These are phyloP conservation scores for Murina feae DNA, from an alignment of 2,113 vertebrate genomes.

Conservation along the genomic window DNA sequence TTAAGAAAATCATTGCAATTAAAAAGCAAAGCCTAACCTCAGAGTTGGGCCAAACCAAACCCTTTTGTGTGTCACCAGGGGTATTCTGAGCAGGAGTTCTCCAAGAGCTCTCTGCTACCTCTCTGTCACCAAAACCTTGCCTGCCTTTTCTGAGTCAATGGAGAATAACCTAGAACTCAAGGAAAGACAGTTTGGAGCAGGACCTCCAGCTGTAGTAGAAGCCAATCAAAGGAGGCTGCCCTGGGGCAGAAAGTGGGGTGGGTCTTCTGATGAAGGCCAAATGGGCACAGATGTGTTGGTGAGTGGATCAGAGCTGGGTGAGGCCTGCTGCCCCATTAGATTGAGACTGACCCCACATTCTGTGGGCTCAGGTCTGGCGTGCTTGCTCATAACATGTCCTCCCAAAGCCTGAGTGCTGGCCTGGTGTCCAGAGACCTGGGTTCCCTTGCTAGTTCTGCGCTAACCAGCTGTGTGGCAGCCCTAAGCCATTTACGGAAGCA, in stretches of 20 bases:
- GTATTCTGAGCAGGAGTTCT: neutral
- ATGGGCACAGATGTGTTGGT: neutral
- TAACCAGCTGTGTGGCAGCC: neutral
- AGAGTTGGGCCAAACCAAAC: neutral
- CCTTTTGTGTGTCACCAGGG: neutral
- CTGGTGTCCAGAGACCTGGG: neutral
- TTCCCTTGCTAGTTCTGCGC: neutral
- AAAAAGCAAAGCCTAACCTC: neutral
- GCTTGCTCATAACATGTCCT: fast-evolving
- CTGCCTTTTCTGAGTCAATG: neutral
- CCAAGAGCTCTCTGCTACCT: neutral
- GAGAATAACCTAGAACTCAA: neutral
- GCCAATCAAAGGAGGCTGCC: too few species aligned
- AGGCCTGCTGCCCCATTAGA: neutral
- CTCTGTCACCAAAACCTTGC: neutral
- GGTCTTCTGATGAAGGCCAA: neutral
- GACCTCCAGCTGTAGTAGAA: neutral
- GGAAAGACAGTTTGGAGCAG: neutral
- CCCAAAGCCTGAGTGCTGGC: neutral
- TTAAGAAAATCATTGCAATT: neutral
- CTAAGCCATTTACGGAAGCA: neutral
- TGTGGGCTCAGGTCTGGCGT: neutral
- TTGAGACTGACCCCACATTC: neutral
- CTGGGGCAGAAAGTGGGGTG: neutral
- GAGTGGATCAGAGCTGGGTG: neutral